Conservation (phyloP, 2,888 invertebrate species). For the Brenthis ino region DNA sequence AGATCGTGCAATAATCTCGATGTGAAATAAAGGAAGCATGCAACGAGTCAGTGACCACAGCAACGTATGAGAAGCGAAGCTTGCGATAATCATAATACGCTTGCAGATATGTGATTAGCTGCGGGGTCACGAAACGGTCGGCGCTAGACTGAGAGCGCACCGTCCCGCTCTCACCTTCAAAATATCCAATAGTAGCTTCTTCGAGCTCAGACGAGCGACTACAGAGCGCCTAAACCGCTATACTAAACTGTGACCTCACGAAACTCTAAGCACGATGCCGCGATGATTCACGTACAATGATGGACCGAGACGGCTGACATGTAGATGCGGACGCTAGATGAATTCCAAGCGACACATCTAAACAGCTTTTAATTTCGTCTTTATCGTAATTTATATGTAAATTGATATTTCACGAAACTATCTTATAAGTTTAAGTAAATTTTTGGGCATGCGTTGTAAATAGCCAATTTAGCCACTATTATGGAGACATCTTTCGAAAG, state of each 20-base stretch:
- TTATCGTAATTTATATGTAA: slow-evolving; percentile 16
- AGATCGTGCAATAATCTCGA: slow-evolving; percentile 41
- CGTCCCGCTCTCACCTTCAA: slow-evolving; percentile 53
- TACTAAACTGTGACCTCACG: slow-evolving; percentile 82
- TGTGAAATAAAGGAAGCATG: slow-evolving; percentile 52
- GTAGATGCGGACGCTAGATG: slow-evolving; percentile 69
- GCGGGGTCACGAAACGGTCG: slow-evolving; percentile 80
- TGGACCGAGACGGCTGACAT: slow-evolving; percentile 64
- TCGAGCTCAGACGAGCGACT: slow-evolving; percentile 62
- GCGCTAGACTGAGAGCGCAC: slow-evolving; percentile 69
- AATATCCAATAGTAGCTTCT: slow-evolving; percentile 47
- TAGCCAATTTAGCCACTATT: slow-evolving; percentile 22
- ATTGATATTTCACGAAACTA: slow-evolving; percentile 15
- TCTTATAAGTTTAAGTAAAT: slow-evolving; percentile 17
- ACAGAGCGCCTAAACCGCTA: slow-evolving; percentile 80
- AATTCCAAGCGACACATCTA: slow-evolving; percentile 59
- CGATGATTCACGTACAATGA: slow-evolving; percentile 78
- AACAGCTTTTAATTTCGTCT: slow-evolving; percentile 22
- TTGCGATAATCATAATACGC: slow-evolving; percentile 80
- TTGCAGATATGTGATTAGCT: slow-evolving; percentile 81
- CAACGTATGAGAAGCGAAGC: slow-evolving; percentile 72
- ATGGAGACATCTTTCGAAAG: slow-evolving; percentile 5
- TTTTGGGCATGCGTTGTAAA: slow-evolving; percentile 15
- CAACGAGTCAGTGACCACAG: slow-evolving; percentile 74
- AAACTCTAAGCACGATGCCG: slow-evolving; percentile 77